Percentiles rank a stretch among this genome's conserved stretches.
Conservation (phyloP, 2,797 vertebrate genomes). For the Halcyon smyrnensis region DNA sequence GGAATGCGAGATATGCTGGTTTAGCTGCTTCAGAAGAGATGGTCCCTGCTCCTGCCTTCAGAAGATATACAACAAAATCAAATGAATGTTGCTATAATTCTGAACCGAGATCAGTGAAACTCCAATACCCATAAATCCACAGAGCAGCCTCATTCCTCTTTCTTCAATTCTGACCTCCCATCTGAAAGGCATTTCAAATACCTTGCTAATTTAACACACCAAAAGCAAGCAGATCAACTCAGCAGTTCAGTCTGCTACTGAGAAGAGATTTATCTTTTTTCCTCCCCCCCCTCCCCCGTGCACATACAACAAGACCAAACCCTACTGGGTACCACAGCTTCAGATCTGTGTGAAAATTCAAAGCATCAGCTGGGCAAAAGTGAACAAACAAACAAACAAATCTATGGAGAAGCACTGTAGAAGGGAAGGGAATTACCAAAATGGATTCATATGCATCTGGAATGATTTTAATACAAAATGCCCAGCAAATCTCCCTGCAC, state of each 20-base stretch:
- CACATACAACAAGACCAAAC: neutral
- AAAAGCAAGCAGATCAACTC: neutral
- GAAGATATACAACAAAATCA: neutral
- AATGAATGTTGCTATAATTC: neutral
- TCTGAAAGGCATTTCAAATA: neutral
- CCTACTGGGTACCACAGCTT: neutral
- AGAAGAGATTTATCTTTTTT: neutral
- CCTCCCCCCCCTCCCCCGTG: no score
- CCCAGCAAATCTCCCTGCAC: constrained; percentile 73
- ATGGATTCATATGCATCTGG: constrained; percentile 68
- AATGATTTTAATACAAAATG: constrained; percentile 76
- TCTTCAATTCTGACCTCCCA: neutral
- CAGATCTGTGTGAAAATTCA: neutral
- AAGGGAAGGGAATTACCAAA: constrained; percentile 78
- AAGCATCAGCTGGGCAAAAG: constrained; percentile 45
- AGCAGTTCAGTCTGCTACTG: neutral
- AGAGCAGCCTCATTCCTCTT: neutral
- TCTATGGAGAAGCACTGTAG: neutral
- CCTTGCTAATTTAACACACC: neutral
- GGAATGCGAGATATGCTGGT: neutral
- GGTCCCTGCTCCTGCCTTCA: neutral
- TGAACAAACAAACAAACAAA: neutral
- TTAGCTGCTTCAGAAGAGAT: neutral
- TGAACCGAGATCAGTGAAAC: neutral
- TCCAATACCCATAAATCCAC: constrained; percentile 1